phyloP scores from a whole-genome alignment of 1,140 invertebrate genomes.

The Micrasema longulum region DNA sequence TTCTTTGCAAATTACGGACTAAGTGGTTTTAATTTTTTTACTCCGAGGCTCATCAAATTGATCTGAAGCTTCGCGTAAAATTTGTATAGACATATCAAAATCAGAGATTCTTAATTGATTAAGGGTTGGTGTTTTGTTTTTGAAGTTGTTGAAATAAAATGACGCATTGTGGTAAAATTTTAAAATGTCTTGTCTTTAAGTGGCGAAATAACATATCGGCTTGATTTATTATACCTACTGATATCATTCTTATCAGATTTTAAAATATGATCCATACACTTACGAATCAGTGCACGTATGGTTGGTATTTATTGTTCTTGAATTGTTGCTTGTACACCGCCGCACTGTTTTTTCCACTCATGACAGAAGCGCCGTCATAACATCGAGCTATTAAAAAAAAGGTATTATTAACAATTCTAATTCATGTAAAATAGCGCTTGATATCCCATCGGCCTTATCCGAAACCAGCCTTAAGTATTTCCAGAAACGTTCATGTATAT shows the following conservation, averaged over 20 bases:
- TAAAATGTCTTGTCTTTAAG: background rate
- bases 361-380: too few species aligned
- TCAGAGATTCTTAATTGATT: background rate
- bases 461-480: too few species aligned
- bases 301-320: background rate
- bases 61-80: background rate
- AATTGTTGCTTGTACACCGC: background rate
- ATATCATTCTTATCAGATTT: background rate
- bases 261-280: background rate
- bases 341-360: background rate
- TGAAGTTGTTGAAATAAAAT: background rate
- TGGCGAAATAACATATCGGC: background rate
- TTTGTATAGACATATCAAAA: background rate
- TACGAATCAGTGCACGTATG: background rate
- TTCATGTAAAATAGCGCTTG: too few species aligned
- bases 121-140: background rate
- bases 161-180: background rate
- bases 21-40: background rate
- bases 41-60: background rate
- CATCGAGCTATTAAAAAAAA: too few species aligned
- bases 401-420: too few species aligned
- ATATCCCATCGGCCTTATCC: too few species aligned
- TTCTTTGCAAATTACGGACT: background rate
- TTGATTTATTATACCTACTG: background rate
- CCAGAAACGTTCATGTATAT: too few species aligned